Conservation (phyloP, 2,888 invertebrate species). For the Spialia ferax region DNA sequence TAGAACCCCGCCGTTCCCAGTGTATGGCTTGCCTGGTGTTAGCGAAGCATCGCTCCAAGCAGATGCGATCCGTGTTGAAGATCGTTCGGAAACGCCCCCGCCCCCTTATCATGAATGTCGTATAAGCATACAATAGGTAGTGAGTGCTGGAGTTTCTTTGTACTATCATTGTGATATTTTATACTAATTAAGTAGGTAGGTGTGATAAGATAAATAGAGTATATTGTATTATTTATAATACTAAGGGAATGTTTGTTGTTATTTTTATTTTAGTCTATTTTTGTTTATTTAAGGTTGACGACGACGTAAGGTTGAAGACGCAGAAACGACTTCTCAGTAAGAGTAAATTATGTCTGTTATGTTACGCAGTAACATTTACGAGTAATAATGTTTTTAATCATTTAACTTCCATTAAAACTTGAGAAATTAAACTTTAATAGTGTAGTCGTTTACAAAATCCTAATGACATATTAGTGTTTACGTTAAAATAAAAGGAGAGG, state of each 20-base stretch:
- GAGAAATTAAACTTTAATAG: too few species aligned
- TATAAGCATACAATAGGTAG: slow-evolving; percentile 56
- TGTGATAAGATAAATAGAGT: slow-evolving; percentile 38
- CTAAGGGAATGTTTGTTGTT: slow-evolving; percentile 4
- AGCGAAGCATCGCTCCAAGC: slow-evolving; percentile 60
- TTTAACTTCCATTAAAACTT: too few species aligned
- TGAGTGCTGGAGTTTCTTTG: neutral
- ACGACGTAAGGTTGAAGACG: too few species aligned
- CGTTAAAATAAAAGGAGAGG: neutral
- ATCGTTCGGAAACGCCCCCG: slow-evolving; percentile 73
- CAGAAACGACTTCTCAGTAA: too few species aligned
- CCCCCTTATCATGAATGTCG: slow-evolving; percentile 79
- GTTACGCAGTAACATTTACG: too few species aligned
- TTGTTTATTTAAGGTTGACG: too few species aligned
- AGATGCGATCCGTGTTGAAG: slow-evolving; percentile 69
- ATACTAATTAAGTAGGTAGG: neutral
- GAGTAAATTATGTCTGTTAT: too few species aligned
- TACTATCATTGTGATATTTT: slow-evolving; percentile 35
- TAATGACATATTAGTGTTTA: too few species aligned
- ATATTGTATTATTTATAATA: slow-evolving; percentile 29
- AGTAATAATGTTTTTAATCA: too few species aligned
- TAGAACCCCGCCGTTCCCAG: slow-evolving; percentile 56
- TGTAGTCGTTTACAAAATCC: too few species aligned
- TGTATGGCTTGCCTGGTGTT: slow-evolving; percentile 59
- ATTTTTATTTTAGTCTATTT: neutral